phyloP scores from a whole-genome alignment of 2,888 invertebrate genomes.

The Stegophylla sp. region DNA sequence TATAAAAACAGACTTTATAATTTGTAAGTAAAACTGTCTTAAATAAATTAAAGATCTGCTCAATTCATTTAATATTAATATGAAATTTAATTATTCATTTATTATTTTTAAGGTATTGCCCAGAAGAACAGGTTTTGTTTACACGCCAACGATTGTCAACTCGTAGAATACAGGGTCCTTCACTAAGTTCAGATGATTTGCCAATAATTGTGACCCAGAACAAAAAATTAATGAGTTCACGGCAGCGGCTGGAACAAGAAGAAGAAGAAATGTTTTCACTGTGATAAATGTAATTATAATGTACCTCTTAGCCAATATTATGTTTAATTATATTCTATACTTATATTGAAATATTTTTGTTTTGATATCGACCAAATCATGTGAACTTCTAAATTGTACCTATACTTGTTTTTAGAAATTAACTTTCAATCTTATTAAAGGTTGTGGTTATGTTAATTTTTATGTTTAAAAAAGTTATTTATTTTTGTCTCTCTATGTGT shows the following conservation, averaged over 20 bases:
- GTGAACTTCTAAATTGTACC: constrained; percentile 4
- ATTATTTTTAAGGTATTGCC: constrained; percentile 43
- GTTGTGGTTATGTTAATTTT: constrained; percentile 29
- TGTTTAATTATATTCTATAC: constrained; percentile 12
- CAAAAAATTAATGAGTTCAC: constrained; percentile 78
- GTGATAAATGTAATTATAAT: constrained; percentile 70
- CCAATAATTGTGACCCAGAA: constrained; percentile 81
- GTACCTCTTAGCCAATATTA: constrained; percentile 31
- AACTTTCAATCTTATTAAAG: neutral
- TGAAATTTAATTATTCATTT: too few relatives aligned
- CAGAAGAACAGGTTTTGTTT: constrained; percentile 60
- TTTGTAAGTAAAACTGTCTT: too few relatives aligned
- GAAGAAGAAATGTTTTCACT: constrained; percentile 91
- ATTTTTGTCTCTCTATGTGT: constrained; percentile 13
- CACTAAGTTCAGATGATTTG: constrained; percentile 60
- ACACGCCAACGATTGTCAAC: constrained; percentile 64
- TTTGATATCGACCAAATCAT: constrained; percentile 11
- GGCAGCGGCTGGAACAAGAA: constrained; percentile 81
- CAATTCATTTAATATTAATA: too few relatives aligned
- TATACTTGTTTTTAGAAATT: constrained; percentile 11
- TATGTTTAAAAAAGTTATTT: constrained; percentile 27
- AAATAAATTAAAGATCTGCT: too few relatives aligned
- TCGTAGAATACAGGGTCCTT: constrained; percentile 63
- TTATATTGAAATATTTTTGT: neutral
- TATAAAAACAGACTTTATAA: too few relatives aligned